Conservation (phyloP, 1,140 invertebrate genomes). For the Drosophila dunni region DNA sequence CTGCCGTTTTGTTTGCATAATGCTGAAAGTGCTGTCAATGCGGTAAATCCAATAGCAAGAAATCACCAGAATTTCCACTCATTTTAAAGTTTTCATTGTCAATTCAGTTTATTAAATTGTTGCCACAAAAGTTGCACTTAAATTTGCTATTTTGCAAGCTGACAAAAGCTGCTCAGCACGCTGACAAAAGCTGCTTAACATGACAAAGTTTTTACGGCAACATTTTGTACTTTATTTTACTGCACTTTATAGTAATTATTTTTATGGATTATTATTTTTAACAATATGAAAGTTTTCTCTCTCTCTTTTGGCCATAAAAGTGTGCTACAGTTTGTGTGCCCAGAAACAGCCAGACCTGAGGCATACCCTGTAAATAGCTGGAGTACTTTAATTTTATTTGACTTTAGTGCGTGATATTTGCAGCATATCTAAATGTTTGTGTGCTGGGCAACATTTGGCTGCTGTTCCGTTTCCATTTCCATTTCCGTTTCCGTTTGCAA, state of each 20-base stretch:
- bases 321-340: slow-evolving; percentile 37
- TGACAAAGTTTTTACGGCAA: not conserved
- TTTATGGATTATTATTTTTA: slow-evolving; percentile 5
- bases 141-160: slow-evolving; percentile 21
- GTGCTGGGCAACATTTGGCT: slow-evolving; percentile 51
- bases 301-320: slow-evolving; percentile 30
- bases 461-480: slow-evolving; percentile 46
- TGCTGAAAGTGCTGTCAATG: slow-evolving; percentile 29
- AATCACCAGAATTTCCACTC: not conserved
- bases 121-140: slow-evolving; percentile 35
- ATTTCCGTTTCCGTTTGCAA: slow-evolving; percentile 64
- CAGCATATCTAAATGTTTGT: slow-evolving; percentile 15
- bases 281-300: slow-evolving; percentile 26
- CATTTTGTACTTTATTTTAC: not conserved
- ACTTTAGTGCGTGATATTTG: not conserved
- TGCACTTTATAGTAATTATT: not conserved
- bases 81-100: not conserved
- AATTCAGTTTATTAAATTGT: slow-evolving; percentile 20
- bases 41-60: slow-evolving; percentile 17
- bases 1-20: slow-evolving; percentile 35
- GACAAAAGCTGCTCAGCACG: slow-evolving; percentile 25
- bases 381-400: not conserved
- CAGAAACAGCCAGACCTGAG: not conserved
- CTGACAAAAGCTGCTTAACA: slow-evolving; percentile 30
- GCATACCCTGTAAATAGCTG: not conserved